These are phyloP conservation scores for Talpa occidentalis DNA, from an alignment of 2,113 vertebrate species.

Conservation along the genomic window DNA sequence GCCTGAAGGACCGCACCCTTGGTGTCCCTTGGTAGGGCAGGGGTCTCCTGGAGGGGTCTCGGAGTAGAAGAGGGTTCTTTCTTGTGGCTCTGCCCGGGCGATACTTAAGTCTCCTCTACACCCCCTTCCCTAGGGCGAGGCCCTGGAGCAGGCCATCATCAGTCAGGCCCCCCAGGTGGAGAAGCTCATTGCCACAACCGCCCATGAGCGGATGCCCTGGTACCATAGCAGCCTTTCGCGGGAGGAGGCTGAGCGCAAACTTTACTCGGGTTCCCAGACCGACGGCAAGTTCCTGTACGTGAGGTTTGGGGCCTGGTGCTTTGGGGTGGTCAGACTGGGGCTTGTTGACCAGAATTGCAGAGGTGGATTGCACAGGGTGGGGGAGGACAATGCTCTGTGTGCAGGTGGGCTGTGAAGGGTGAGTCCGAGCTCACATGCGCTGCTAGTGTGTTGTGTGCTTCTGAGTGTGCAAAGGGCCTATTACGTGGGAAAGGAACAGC, in stretches of 20 bases:
- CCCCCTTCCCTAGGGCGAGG: slow-evolving; percentile 88
- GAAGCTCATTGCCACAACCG: slow-evolving; percentile 96
- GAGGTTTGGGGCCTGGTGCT: not conserved
- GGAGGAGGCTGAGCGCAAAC: slow-evolving; percentile 91
- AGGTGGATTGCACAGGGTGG: not conserved
- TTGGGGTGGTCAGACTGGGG: not conserved
- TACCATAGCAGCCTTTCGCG: slow-evolving; percentile 91
- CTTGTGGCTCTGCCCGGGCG: fast-evolving
- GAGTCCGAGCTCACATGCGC: not conserved
- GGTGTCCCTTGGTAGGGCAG: no score
- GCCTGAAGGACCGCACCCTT: not conserved
- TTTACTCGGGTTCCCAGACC: slow-evolving; percentile 92
- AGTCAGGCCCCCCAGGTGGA: slow-evolving; percentile 97
- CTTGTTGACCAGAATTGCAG: not conserved
- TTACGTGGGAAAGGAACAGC: fast-evolving
- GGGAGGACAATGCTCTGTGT: not conserved
- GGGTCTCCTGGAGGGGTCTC: not conserved
- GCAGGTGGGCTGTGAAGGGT: not conserved
- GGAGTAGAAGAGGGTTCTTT: not conserved
- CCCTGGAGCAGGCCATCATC: slow-evolving; percentile 96
- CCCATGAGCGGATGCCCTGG: slow-evolving; percentile 97
- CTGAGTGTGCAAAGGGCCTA: not conserved
- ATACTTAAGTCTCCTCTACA: fast-evolving
- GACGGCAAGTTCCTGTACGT: slow-evolving; percentile 98
- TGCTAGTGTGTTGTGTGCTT: not conserved